Evolutionary conservation across 37 sponge, comb jelly and placozoan genomes (phyloP), one percentile per base, ranked within the genome.

Genomic region (Mnemiopsis leidyi): DNA sequence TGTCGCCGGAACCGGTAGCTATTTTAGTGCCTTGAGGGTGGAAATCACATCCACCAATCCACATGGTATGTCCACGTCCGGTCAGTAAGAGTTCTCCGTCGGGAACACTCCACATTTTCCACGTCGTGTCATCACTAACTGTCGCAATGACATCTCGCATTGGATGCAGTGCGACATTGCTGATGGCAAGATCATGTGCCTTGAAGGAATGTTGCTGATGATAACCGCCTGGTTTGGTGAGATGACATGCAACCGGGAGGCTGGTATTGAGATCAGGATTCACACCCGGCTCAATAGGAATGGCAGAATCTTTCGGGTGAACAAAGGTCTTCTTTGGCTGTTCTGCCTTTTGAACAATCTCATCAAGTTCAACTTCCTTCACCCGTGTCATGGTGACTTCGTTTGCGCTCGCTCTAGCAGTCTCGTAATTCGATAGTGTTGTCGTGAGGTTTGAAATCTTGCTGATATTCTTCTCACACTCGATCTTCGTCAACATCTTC

Each of bases 61-160:
- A 98, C 82, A 96, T 97, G 24, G 69, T 92, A 90, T 98, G 98
- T 48, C 98, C 98, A 30, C 94, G 93, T 28, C 98, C 98, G 32
- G 93, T 95, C 96, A 98, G 93, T 68, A 97, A 18, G n/a, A 92
- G 79, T 23, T 96, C 94, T 25, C 94, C 94, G 95, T 94, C 93
- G 25, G 95, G 94, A 0, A 97, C 31, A 16, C 94, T 88, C 98
- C 98, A 98, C 93, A 98, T 90, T 71, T 73, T 98, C 98, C 98
- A 98, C 0, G 94, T 94, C 61, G 96, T 95, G 92, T 98, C 98
- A 71, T 98, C 98, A 94, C 98, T 97, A 36, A 92, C 95, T 24
- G 97, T 96, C 35, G 95, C 98, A 13, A 95, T 69, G 18, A 97
- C 93, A 5, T 69, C 69, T 93, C 95, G 97, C 68, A 69, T 88